Conservation (phyloP, 2,797 vertebrate species). For the Chaenodraco wilsoni region DNA sequence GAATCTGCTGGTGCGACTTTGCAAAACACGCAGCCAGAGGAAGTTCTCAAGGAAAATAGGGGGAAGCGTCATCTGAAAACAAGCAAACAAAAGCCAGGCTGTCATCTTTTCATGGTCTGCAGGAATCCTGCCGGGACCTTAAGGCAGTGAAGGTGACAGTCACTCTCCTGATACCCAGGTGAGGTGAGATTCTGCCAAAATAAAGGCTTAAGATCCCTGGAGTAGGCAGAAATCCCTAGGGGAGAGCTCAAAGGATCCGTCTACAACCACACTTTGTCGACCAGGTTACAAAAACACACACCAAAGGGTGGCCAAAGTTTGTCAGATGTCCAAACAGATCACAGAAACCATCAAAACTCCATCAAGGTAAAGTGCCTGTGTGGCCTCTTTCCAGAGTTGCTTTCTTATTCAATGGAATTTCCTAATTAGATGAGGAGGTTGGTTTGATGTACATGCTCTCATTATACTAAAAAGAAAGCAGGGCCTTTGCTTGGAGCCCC, state of each 20-base stretch:
- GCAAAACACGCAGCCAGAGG: conserved; percentile 53
- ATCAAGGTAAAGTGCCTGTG: conserved; percentile 63
- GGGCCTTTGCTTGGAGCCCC: not conserved
- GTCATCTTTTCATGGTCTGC: conserved; percentile 50
- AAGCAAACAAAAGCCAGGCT: conserved; percentile 59
- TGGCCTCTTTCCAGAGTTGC: conserved; percentile 66
- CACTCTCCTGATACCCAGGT: conserved; percentile 52
- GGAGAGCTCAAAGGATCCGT: conserved; percentile 22
- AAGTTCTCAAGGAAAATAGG: conserved; percentile 66
- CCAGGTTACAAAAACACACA: conserved; percentile 29
- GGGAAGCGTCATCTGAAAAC: conserved; percentile 52
- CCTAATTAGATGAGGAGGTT: conserved; percentile 67
- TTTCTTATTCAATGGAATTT: conserved; percentile 54
- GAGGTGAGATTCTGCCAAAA: conserved; percentile 68
- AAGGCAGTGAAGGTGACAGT: conserved; percentile 59
- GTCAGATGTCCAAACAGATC: conserved; percentile 61
- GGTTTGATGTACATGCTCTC: conserved; percentile 57
- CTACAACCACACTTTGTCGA: conserved; percentile 42
- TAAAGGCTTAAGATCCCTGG: conserved; percentile 54
- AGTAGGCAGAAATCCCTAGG: conserved; percentile 45
- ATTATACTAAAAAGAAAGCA: conserved; percentile 56
- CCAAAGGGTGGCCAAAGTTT: conserved; percentile 39
- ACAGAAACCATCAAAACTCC: conserved; percentile 55
- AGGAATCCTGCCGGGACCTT: conserved; percentile 41
- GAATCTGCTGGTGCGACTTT: conserved; percentile 74